phyloP scores from a whole-genome alignment of 2,888 invertebrate species.

The Apomyelois bistriatella region DNA sequence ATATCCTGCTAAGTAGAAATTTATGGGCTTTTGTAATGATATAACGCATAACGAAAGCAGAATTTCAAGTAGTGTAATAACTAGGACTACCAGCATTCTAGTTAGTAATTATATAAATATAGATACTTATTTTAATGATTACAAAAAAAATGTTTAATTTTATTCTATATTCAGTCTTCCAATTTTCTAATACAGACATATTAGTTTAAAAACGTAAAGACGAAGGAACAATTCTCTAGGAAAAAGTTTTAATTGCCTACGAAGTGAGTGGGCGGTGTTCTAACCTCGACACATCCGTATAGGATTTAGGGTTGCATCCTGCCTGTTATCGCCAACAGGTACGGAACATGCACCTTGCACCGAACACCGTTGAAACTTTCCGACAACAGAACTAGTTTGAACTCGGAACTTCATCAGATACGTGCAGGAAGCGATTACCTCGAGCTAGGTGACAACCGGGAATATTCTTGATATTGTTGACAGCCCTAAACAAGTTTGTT shows the following conservation, averaged over 20 bases:
- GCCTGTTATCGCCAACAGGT: slow-evolving; percentile 65
- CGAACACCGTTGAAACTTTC: slow-evolving; percentile 62
- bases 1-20: no score
- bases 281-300: slow-evolving; percentile 42
- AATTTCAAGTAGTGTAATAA: no score
- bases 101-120: no score
- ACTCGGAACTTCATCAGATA: slow-evolving; percentile 60
- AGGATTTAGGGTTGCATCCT: slow-evolving; percentile 64
- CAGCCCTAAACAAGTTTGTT: slow-evolving; percentile 3
- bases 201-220: not conserved
- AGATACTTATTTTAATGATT: no score
- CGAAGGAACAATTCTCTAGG: not conserved
- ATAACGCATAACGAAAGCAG: no score
- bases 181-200: not conserved
- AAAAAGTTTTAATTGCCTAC: slow-evolving; percentile 60
- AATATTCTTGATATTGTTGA: slow-evolving; percentile 29
- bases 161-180: not conserved
- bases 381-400: slow-evolving; percentile 74
- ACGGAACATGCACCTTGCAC: slow-evolving; percentile 63
- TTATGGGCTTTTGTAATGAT: no score
- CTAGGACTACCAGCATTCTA: no score
- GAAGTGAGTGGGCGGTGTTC: slow-evolving; percentile 36
- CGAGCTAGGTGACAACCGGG: slow-evolving; percentile 31
- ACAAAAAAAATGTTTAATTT: not conserved
- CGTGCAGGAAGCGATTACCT: slow-evolving; percentile 20